Evolutionary conservation across 2,797 vertebrate species (phyloP), one percentile per base, ranked within the genome.

Genomic region (Chelon auratus): DNA sequence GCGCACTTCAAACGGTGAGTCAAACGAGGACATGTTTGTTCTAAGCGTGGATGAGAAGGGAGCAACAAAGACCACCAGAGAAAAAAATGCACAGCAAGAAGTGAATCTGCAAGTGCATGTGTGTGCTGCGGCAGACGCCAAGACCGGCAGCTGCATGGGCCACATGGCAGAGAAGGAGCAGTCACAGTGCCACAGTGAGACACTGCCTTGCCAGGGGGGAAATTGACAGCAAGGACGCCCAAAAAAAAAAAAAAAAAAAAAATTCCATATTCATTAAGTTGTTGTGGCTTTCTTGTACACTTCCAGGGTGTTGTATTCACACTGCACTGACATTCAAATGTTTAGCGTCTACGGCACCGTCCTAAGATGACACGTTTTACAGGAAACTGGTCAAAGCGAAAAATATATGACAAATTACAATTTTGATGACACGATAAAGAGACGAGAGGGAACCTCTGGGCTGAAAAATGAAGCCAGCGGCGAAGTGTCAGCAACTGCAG

Each of bases 91-190:
- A 15, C 24, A 10, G 30, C 64, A 74, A 80, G 39, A 63, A 72
- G 59, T 61, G 66, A 63, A 64, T 82, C 50, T 0, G 20, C 18
- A 54, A 64, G 72, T 83, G 75, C 24, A 57, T 37, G 64, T 75
- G 54, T 40, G 14, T 18, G 53, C 40, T 47, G 54, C 36, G 26
- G 61, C 42, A 8, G 24, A 22, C 42, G 82, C 83, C 84, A 83
- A 72, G 54, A 87, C 72, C 79, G 89, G 80, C 85, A 91, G 87
- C 84, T 89, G 89, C 83, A 83, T 51, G 58, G 76, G 75, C 75
- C 79, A 87, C 82, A 78, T 67, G 83, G 85, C 77, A 72, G 72
- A 78, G 65, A 67, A 64, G 72, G 61, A 75, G 68, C 78, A 78
- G 84, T 82, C 70, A 79, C 77, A 73, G 85, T 68, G 80, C 72